Conservation (phyloP, 2,113 vertebrate species). For the Sardina pilchardus region DNA sequence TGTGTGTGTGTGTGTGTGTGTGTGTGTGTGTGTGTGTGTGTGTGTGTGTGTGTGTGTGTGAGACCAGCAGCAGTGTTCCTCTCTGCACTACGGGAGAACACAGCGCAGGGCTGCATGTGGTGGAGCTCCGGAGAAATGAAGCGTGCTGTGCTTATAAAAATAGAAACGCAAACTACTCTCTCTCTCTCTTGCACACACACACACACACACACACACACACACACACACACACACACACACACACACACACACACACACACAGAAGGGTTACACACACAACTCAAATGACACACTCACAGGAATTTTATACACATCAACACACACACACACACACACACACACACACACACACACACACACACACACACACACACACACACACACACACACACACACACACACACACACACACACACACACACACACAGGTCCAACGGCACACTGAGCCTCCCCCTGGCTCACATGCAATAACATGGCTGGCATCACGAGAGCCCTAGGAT, state of each 20-base stretch:
- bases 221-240: constrained; percentile 7
- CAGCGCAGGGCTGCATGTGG: too few relatives aligned
- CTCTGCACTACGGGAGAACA: too few relatives aligned
- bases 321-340: not conserved
- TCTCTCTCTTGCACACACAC: not conserved
- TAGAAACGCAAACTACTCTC: too few relatives aligned
- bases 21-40: too few relatives aligned
- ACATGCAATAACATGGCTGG: too few relatives aligned
- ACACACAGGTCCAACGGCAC: not conserved
- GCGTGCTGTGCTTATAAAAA: too few relatives aligned
- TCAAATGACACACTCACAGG: not conserved
- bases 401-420: not conserved
- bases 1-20: too few relatives aligned
- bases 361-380: not conserved
- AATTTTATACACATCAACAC: not conserved
- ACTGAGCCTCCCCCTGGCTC: too few relatives aligned
- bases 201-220: not conserved
- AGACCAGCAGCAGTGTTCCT: too few relatives aligned
- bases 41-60: too few relatives aligned
- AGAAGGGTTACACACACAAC: not conserved
- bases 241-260: constrained; percentile 7
- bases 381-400: not conserved
- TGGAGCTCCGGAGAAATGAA: too few relatives aligned
- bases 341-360: not conserved
- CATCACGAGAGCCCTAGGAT: too few relatives aligned